Evolutionary conservation across 2,888 invertebrate species (phyloP), one percentile per base, ranked within the genome.

Genomic region (Eupeodes latifasciatus): DNA sequence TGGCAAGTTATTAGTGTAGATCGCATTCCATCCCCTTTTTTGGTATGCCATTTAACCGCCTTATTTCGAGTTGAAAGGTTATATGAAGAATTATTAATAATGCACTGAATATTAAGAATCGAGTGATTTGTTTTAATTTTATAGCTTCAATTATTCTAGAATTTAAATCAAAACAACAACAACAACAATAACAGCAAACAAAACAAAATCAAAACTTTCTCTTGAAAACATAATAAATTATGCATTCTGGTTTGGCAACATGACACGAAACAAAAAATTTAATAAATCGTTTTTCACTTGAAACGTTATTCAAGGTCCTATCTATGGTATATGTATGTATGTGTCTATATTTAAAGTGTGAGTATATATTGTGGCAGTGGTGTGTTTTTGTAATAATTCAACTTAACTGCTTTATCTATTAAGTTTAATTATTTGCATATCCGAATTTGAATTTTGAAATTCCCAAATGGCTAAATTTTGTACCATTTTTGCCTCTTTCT

Each of bases 381-480:
- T 71, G 12, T 71, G 69, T 55, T 71, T 55, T 55, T 71, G 69
- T 55, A 36, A 71, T 71, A 71, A 71, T 71, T 71, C 69, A 71
- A 71, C 69, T 55, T 71, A 71, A 71, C 69, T 71, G 69, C 40
- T n/a, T 75, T 75, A 71, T 83, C 82, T 82, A 83, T 86, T 79
- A 82, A 75, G 79, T 75, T 81, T 61, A 67, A 75, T 55, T 71
- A 79, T 86, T 83, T 79, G 16, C 44, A 75, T 71, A 53, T 66
- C 72, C 67, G 80, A 87, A 84, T 81, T 80, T 81, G 87, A 84
- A 87, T 77, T 84, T 87, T 84, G 67, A 84, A 84, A 87, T 87
- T 84, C 87, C 87, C 87, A 67, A 87, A 87, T 84, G 87, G 62
- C 74, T 77, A 51, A 66, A 87, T 84, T 87, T 81, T 80, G 87